A percentile compares a stretch with the other conserved stretches of the same genome.
These are phyloP conservation scores for Drosophila mimica DNA, from an alignment of 2,888 invertebrate genomes.

Conservation along the genomic window DNA sequence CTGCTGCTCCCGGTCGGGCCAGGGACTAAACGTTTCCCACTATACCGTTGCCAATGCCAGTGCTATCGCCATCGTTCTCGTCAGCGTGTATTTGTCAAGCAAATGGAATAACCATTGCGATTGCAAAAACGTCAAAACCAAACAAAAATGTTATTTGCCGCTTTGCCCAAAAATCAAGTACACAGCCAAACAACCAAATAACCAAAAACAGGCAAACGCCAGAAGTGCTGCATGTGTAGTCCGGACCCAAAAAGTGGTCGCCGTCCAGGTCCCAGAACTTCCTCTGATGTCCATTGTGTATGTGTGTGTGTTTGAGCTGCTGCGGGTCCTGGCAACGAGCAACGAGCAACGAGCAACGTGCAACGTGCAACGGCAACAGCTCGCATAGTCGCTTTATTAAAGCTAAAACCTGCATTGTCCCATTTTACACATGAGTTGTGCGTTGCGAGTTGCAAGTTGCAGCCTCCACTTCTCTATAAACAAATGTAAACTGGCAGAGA, in stretches of 20 bases:
- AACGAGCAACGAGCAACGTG: background rate
- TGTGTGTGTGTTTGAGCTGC: slow-evolving; percentile 28
- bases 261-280: slow-evolving; percentile 25
- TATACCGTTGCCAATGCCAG: slow-evolving; percentile 3
- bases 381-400: slow-evolving; percentile 75
- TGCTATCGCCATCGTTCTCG: slow-evolving; percentile 30
- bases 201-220: slow-evolving; percentile 38
- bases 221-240: slow-evolving; percentile 32
- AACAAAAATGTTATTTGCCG: slow-evolving; percentile 80
- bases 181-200: slow-evolving; percentile 62
- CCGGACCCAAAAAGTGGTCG: slow-evolving; percentile 63
- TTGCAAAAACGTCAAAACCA: slow-evolving; percentile 79
- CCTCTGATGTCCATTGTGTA: slow-evolving; percentile 25
- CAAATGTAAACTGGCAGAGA: slow-evolving; percentile 61
- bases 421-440: slow-evolving; percentile 69
- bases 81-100: slow-evolving; percentile 77
- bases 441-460: slow-evolving; percentile 38
- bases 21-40: slow-evolving; percentile 53
- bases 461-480: slow-evolving; percentile 25
- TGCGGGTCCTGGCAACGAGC: slow-evolving; percentile 13
- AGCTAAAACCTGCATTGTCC: slow-evolving; percentile 77
- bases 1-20: slow-evolving; percentile 13
- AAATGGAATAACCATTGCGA: slow-evolving; percentile 79
- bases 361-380: slow-evolving; percentile 12
- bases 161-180: slow-evolving; percentile 80